Conservation (phyloP, 2,888 invertebrate species). For the Pelosia muscerda region DNA sequence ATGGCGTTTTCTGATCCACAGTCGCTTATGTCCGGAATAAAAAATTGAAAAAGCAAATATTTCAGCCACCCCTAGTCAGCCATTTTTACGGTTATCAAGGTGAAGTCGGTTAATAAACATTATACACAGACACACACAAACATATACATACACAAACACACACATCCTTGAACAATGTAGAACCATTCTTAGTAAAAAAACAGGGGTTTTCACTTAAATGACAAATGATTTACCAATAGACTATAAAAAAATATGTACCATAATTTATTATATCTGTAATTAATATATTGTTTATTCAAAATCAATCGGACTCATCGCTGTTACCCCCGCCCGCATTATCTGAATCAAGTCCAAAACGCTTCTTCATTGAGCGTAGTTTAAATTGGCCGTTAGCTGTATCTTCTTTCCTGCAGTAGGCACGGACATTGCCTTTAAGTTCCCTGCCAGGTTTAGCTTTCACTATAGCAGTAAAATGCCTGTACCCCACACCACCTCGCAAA, state of each 20-base stretch:
- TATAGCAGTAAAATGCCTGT: constrained; percentile 63
- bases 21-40: too few relatives aligned
- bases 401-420: constrained; percentile 58
- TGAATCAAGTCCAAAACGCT: not conserved
- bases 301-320: not conserved
- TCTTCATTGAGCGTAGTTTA: not conserved
- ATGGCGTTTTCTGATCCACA: not conserved
- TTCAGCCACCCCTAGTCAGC: too few relatives aligned
- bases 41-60: too few relatives aligned
- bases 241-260: not conserved
- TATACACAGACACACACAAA: too few relatives aligned
- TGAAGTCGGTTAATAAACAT: too few relatives aligned
- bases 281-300: not conserved
- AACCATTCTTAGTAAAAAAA: too few relatives aligned
- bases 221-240: not conserved
- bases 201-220: not conserved
- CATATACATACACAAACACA: too few relatives aligned
- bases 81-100: too few relatives aligned
- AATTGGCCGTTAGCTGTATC: not conserved
- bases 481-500: constrained; percentile 72
- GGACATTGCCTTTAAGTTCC: constrained; percentile 60
- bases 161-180: too few relatives aligned
- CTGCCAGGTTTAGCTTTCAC: constrained; percentile 59
- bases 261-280: not conserved
- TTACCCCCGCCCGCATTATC: not conserved